These are phyloP conservation scores for Torymus texanus DNA, from an alignment of 2,888 invertebrate genomes.

Conservation along the genomic window DNA sequence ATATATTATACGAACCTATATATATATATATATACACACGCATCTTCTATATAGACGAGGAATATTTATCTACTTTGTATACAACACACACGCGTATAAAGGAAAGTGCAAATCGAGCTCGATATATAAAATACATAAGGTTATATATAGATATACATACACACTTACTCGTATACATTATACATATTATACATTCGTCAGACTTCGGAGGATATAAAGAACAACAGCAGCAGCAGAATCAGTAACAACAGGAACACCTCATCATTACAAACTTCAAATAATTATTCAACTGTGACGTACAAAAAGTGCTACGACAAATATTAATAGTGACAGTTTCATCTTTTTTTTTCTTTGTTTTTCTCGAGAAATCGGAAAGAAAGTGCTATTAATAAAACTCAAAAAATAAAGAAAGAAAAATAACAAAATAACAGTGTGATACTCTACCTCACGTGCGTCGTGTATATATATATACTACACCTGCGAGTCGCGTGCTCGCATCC, in stretches of 20 bases:
- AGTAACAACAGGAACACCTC: constrained; percentile 6
- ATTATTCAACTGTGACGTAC: not conserved
- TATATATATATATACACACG: constrained; percentile 53
- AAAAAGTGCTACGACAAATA: not conserved
- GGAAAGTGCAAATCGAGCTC: not conserved
- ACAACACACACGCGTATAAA: constrained; percentile 20
- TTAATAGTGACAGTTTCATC: constrained; percentile 38
- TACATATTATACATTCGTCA: not conserved
- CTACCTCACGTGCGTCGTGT: too few relatives aligned
- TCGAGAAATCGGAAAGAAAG: constrained; percentile 13
- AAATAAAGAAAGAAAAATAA: too few relatives aligned
- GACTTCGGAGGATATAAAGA: not conserved
- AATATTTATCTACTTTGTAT: constrained; percentile 55
- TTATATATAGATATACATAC: not conserved
- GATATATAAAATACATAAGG: not conserved
- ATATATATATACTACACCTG: too few relatives aligned
- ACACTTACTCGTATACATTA: too few relatives aligned
- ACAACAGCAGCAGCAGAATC: not conserved
- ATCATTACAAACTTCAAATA: constrained; percentile 1
- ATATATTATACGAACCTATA: not conserved
- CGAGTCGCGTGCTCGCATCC: too few relatives aligned
- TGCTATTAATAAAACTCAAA: constrained; percentile 37
- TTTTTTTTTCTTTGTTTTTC: not conserved
- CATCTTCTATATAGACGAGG: not conserved
- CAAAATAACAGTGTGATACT: too few relatives aligned